These are phyloP conservation scores for Xestoiulus laeticollis DNA, from an alignment of 2,888 invertebrate species.

Conservation along the genomic window DNA sequence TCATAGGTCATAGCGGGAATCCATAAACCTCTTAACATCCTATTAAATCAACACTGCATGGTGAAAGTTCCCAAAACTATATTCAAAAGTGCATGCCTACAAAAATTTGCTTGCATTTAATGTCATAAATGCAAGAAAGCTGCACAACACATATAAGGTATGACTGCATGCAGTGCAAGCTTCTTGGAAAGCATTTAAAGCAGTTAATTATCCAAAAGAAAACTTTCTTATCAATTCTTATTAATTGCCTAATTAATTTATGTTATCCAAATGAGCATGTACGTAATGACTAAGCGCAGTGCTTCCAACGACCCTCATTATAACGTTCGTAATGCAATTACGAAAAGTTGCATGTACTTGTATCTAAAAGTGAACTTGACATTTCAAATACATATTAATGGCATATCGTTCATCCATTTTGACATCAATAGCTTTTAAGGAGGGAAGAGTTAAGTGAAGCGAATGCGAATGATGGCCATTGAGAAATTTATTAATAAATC, in stretches of 20 bases:
- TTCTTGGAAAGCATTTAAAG: neutral
- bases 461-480: neutral
- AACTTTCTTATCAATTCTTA: neutral
- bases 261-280: neutral
- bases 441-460: neutral
- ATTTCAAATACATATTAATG: neutral
- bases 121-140: neutral
- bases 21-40: neutral
- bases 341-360: neutral
- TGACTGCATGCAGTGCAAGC: neutral
- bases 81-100: neutral
- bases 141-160: neutral
- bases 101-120: neutral
- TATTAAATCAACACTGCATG: neutral
- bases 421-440: neutral
- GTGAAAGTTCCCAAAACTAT: no score
- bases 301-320: neutral
- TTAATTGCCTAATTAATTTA: conserved; percentile 18
- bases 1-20: neutral
- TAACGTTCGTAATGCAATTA: neutral
- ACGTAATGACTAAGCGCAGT: neutral
- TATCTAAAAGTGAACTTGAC: neutral
- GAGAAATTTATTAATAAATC: neutral
- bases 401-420: neutral
- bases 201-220: neutral